phyloP scores from a whole-genome alignment of 92 coral and sea anemone species.

The Zoanthus gigantus region DNA sequence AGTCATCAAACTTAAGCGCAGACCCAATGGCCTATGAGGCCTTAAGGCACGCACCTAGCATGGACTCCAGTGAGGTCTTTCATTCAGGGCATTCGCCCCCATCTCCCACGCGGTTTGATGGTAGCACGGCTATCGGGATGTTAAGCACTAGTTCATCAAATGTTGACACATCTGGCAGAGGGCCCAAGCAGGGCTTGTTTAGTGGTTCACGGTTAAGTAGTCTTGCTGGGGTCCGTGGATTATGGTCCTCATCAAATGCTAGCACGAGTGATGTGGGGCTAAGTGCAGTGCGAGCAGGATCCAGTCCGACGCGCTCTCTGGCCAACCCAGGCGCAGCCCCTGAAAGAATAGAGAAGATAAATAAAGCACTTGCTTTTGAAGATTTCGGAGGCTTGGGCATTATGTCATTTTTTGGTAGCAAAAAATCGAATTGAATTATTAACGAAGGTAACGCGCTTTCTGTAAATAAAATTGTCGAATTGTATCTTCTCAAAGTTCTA shows the following conservation, averaged over 20 bases:
- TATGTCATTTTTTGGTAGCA: slow-evolving; percentile 86
- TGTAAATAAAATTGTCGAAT: not conserved
- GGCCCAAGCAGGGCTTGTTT: slow-evolving; percentile 55
- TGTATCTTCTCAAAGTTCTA: not conserved
- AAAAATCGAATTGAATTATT: slow-evolving; percentile 38
- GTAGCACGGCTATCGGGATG: slow-evolving; percentile 57
- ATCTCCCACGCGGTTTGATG: slow-evolving; percentile 86
- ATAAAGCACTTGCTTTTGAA: slow-evolving; percentile 85
- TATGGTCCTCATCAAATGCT: slow-evolving; percentile 73
- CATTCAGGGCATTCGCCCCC: slow-evolving; percentile 89
- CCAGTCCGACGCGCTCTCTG: slow-evolving; percentile 51
- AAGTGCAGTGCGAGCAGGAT: not conserved
- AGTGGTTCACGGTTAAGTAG: slow-evolving; percentile 78
- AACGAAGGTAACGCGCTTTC: not conserved
- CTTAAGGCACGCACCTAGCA: slow-evolving; percentile 79
- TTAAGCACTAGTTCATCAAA: slow-evolving; percentile 24
- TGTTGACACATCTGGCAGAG: slow-evolving; percentile 44
- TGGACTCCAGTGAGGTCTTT: slow-evolving; percentile 76
- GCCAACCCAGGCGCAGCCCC: slow-evolving; percentile 52
- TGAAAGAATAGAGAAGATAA: slow-evolving; percentile 81
- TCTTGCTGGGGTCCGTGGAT: slow-evolving; percentile 87
- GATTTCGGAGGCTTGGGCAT: slow-evolving; percentile 89
- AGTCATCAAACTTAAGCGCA: slow-evolving; percentile 71
- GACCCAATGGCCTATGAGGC: slow-evolving; percentile 61
- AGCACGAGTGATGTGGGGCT: slow-evolving; percentile 19